These are phyloP conservation scores for Drymonia ruficornis DNA, from an alignment of 2,888 invertebrate species.

Conservation along the genomic window DNA sequence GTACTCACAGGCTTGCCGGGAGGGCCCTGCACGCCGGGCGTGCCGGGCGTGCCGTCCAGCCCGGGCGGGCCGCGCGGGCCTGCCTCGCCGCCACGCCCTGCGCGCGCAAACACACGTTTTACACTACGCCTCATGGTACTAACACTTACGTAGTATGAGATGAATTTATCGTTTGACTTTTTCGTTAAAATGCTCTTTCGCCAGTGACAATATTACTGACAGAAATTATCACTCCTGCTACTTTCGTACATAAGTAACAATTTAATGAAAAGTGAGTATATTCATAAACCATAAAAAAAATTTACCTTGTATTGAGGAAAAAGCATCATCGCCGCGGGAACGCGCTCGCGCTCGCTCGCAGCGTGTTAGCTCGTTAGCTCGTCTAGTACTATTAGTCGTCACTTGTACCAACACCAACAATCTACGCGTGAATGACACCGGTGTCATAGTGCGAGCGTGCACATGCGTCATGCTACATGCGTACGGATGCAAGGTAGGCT, in stretches of 20 bases:
- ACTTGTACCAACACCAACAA: slow-evolving; percentile 60
- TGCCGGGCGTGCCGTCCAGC: slow-evolving; percentile 89
- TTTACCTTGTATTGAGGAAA: neutral
- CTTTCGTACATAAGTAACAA: no score
- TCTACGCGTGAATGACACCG: slow-evolving; percentile 35
- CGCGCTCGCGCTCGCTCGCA: neutral
- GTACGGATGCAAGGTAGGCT: neutral
- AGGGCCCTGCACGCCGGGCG: slow-evolving; percentile 94
- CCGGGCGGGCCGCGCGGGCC: slow-evolving; percentile 92
- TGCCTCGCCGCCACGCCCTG: slow-evolving; percentile 90
- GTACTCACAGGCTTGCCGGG: slow-evolving; percentile 90
- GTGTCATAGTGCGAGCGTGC: slow-evolving; percentile 20
- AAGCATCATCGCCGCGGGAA: neutral
- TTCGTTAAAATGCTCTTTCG: no score
- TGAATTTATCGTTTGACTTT: no score
- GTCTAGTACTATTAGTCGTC: slow-evolving; percentile 45
- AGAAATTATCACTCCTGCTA: no score
- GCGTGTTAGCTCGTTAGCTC: slow-evolving; percentile 2
- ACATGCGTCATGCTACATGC: slow-evolving; percentile 28
- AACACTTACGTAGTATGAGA: neutral
- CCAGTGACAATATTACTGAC: no score
- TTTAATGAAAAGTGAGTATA: no score
- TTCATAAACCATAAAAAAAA: no score
- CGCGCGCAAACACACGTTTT: slow-evolving; percentile 34
- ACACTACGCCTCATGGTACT: neutral